Percentiles rank a stretch among this genome's conserved stretches.
These are phyloP conservation scores for Setophaga kirtlandii DNA, from an alignment of 2,113 vertebrate genomes.

Conservation along the genomic window DNA sequence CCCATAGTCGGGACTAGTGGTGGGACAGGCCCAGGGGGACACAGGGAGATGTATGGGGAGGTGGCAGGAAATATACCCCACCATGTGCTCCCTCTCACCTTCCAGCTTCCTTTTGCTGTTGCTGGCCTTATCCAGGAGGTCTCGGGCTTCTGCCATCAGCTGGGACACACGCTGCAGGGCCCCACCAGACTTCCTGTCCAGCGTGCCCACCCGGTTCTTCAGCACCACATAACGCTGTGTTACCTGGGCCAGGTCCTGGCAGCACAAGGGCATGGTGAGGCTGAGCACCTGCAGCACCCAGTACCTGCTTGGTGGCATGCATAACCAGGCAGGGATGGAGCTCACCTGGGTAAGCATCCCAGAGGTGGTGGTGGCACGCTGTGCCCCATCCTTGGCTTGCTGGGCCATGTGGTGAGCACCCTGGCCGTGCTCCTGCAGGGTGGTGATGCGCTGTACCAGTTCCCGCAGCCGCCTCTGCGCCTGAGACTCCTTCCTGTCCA, in stretches of 20 bases:
- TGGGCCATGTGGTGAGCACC: conserved; percentile 67
- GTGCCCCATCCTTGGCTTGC: conserved; percentile 66
- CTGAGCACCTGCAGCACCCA: neutral
- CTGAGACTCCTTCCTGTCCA: conserved; percentile 72
- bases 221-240: conserved; percentile 70
- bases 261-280: neutral
- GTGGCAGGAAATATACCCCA: neutral
- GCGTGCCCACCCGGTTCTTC: conserved; percentile 62
- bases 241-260: conserved; percentile 77
- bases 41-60: accelerated
- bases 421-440: conserved; percentile 68
- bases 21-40: neutral
- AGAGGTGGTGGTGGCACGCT: conserved; percentile 60
- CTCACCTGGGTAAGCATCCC: conserved; percentile 72
- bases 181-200: conserved; percentile 35
- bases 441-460: conserved; percentile 64
- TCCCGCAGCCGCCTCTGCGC: conserved; percentile 72
- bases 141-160: conserved; percentile 75
- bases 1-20: accelerated
- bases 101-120: conserved; percentile 74
- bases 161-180: conserved; percentile 63
- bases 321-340: accelerated
- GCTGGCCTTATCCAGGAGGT: conserved; percentile 77
- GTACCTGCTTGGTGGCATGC: accelerated
- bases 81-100: conserved; percentile 35